Percentiles rank a stretch among this genome's conserved stretches.
These are phyloP conservation scores for Ceyx cyanopectus DNA, from an alignment of 2,113 vertebrate genomes.

Conservation along the genomic window DNA sequence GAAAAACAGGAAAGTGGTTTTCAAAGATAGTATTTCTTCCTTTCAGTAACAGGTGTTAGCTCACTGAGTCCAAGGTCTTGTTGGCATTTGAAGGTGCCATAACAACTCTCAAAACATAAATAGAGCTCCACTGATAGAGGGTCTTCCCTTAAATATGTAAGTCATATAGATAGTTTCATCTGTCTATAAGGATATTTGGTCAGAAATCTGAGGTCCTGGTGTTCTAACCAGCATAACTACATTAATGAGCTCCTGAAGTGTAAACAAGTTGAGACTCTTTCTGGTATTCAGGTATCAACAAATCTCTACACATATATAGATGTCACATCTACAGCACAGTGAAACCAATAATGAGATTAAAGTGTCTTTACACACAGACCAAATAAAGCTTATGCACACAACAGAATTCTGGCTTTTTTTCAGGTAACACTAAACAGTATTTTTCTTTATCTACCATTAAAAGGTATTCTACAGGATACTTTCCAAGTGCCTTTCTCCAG, in stretches of 20 bases:
- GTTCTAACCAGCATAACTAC: not conserved
- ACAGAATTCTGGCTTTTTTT: not conserved
- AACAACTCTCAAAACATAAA: not conserved
- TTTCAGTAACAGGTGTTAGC: rapidly evolving
- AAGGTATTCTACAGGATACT: not conserved
- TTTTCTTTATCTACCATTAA: not conserved
- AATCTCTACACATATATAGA: not conserved
- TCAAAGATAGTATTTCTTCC: not conserved
- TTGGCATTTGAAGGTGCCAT: not conserved
- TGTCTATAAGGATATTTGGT: not conserved
- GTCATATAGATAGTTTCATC: not conserved
- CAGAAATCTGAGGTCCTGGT: not conserved
- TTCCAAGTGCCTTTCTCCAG: not conserved
- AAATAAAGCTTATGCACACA: not conserved
- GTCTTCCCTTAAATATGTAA: not conserved
- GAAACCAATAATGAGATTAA: not conserved
- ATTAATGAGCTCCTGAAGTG: not conserved
- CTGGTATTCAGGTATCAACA: not conserved
- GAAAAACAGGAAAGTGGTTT: not conserved
- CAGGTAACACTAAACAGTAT: not conserved
- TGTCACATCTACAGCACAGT: not conserved
- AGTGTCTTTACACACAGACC: not conserved
- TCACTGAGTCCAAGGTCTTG: not conserved
- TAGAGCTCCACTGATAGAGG: not conserved
- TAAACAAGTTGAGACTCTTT: not conserved